A percentile compares a stretch with the other conserved stretches of the same genome.
Conservation (phyloP, 2,797 vertebrate genomes). For the Coregonus ussuriensis region DNA sequence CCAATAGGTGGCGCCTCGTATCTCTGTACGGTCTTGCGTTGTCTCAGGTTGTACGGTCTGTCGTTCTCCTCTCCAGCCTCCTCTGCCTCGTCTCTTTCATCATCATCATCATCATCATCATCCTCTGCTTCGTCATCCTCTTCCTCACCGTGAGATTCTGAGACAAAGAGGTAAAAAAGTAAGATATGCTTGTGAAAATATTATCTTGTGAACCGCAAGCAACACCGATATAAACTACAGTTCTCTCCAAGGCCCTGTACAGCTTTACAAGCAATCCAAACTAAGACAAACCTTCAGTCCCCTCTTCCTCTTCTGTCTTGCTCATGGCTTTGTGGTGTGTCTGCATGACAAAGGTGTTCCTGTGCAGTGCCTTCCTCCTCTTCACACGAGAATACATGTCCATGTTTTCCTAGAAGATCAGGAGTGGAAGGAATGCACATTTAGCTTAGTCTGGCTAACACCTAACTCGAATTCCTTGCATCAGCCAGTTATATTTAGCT, state of each 20-base stretch:
- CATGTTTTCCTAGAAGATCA: conserved; percentile 90
- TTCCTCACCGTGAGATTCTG: conserved; percentile 90
- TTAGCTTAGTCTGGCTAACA: background rate
- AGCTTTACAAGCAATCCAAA: background rate
- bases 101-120: conserved; percentile 92
- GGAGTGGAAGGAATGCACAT: background rate
- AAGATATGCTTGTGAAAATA: too few species aligned
- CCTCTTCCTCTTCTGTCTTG: conserved; percentile 88
- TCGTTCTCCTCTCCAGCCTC: conserved; percentile 95
- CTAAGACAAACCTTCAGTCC: conserved; percentile 72
- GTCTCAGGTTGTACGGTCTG: conserved; percentile 94
- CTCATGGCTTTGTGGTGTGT: conserved; percentile 93
- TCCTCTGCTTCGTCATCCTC: conserved; percentile 76
- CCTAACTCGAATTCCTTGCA: too few species aligned
- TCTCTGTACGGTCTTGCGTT: conserved; percentile 96
- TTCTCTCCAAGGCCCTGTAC: background rate
- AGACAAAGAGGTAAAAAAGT: background rate
- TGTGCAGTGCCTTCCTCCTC: conserved; percentile 92
- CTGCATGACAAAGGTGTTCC: conserved; percentile 92
- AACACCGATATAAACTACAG: too few species aligned
- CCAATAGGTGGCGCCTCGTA: conserved; percentile 98
- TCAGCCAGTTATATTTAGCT: too few species aligned
- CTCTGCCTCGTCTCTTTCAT: conserved; percentile 89
- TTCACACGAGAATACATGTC: conserved; percentile 99
- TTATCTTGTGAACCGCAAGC: background rate